Evolutionary conservation across 2,888 invertebrate species (phyloP), one percentile per base, ranked within the genome.

Genomic region (Cryptocheilus praepositus): DNA sequence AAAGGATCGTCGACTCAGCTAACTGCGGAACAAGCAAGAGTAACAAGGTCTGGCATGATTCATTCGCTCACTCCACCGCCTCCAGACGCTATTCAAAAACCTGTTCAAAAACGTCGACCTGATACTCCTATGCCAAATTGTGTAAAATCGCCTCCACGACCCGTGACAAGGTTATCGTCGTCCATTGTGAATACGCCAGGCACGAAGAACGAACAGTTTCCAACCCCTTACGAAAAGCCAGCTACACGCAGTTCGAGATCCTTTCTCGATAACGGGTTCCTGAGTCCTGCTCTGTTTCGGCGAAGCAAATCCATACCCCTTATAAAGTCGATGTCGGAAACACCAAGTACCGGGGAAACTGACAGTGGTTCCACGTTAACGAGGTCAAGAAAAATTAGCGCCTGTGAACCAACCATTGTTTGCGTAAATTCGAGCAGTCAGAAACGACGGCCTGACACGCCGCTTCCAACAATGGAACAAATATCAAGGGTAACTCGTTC

Each of bases 381-480:
- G 36, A 15, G 16, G 18, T 45, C 56, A 19, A 57, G 65, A 44
- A 66, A 51, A 49, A 54, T 15, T n/a, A 59, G 52, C 13, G 71
- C 65, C 13, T 57, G 52, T 2, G 25, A 36, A n/a, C 54, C 25
- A 56, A 21, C 28, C 15, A 64, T 46, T 59, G 36, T 18, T 13
- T 18, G 16, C 18, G 49, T 49, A 13, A 49, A 49, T 18, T 18
- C 64, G 0, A 74, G 51, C 19, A 59, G 54, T 13, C 57, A 49
- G 11, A 83, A 70, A 67, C 80, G 79, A 3, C 70, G 85, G 21
- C 85, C 86, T 0, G 87, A 86, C 51, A 86, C 87, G 2, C 86
- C 87, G 0, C 69, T 86, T 46, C 86, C 86, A 0, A 71, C 62
- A 0, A 56, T 62, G 5, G 81, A 81, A 21, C 65, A 75, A 13